These are phyloP conservation scores for Equus quagga DNA, from an alignment of 2,113 vertebrate species.

Conservation along the genomic window DNA sequence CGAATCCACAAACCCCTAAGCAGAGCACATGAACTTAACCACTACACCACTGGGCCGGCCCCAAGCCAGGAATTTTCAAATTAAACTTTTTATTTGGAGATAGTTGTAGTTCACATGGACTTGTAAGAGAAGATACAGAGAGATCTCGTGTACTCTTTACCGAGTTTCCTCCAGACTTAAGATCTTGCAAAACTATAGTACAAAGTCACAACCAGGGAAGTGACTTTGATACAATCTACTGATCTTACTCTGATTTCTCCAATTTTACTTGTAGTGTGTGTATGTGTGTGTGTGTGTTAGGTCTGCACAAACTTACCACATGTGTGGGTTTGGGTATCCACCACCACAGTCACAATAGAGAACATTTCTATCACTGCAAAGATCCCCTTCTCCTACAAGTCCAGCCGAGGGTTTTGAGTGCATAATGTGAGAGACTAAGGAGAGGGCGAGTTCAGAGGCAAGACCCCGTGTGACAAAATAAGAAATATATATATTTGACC, in stretches of 20 bases:
- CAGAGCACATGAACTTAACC: too few species aligned
- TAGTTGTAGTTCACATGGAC: background rate
- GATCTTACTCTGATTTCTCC: background rate
- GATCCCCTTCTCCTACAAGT: background rate
- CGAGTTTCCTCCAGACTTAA: too few species aligned
- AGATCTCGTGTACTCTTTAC: background rate
- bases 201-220: background rate
- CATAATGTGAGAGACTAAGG: background rate
- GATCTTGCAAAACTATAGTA: background rate
- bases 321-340: background rate
- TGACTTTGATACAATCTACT: background rate
- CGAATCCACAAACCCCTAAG: too few species aligned
- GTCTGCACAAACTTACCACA: background rate
- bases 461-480: background rate
- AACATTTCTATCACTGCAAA: background rate
- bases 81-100: background rate
- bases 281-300: background rate
- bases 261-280: background rate
- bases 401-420: background rate
- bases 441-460: background rate
- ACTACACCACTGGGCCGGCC: too few species aligned
- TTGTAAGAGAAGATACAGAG: background rate
- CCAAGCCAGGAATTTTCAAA: background rate
- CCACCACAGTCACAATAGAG: background rate
- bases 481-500: background rate